These are phyloP conservation scores for Drosophila auraria DNA, from an alignment of 1,140 invertebrate genomes.

Conservation along the genomic window DNA sequence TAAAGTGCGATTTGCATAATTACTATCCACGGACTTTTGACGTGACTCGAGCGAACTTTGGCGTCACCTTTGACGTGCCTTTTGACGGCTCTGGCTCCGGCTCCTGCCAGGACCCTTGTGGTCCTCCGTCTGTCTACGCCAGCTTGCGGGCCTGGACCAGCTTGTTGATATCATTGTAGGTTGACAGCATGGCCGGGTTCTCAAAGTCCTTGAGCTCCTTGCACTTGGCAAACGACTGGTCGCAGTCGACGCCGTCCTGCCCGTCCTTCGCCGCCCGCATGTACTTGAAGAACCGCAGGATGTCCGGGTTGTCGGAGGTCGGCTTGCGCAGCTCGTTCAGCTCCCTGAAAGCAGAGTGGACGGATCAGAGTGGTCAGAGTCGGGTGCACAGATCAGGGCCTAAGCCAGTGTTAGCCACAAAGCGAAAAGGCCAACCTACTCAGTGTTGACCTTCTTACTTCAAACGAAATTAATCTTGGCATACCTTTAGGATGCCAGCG, in stretches of 20 bases:
- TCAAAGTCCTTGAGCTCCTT: slow-evolving; percentile 87
- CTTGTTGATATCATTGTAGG: slow-evolving; percentile 94
- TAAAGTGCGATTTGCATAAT: slow-evolving; percentile 78
- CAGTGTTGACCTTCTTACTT: not conserved
- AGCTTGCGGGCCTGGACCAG: slow-evolving; percentile 91
- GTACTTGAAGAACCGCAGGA: slow-evolving; percentile 93
- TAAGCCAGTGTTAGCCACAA: not conserved
- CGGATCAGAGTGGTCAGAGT: not conserved
- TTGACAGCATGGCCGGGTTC: slow-evolving; percentile 92
- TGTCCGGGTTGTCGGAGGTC: slow-evolving; percentile 92
- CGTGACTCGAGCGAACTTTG: slow-evolving; percentile 58
- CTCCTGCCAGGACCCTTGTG: not conserved
- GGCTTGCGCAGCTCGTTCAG: slow-evolving; percentile 93
- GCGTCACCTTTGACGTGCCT: slow-evolving; percentile 12
- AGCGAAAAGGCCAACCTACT: not conserved
- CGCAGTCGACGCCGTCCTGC: slow-evolving; percentile 91
- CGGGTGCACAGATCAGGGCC: slow-evolving; percentile 1
- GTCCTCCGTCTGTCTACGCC: slow-evolving; percentile 47
- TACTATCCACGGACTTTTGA: slow-evolving; percentile 55
- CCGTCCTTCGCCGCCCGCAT: slow-evolving; percentile 95
- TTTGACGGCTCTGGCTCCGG: slow-evolving; percentile 1
- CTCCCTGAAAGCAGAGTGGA: slow-evolving; percentile 87
- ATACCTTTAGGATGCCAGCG: slow-evolving; percentile 39
- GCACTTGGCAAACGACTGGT: slow-evolving; percentile 87
- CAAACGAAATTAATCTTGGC: slow-evolving; percentile 14